A percentile compares a stretch with the other conserved stretches of the same genome.
phyloP scores from a whole-genome alignment of 2,888 invertebrate genomes.

The Pachydiplax longipennis region DNA sequence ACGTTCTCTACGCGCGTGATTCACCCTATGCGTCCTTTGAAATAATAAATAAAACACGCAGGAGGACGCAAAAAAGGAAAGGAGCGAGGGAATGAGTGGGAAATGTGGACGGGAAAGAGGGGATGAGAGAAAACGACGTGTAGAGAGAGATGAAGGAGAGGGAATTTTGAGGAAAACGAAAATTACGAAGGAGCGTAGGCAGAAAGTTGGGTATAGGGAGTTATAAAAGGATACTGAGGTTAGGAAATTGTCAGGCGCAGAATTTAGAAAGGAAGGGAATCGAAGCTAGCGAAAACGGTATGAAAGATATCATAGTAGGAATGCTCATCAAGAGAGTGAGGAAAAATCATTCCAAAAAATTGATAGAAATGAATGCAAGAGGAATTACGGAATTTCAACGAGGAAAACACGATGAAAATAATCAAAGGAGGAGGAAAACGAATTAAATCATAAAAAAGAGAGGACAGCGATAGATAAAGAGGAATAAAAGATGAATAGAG shows the following conservation, averaged over 20 bases:
- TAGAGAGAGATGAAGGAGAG: background rate
- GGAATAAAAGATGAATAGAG: background rate
- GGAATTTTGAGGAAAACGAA: background rate
- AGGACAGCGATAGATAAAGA: background rate
- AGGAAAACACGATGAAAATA: too few species aligned
- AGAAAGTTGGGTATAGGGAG: too few species aligned
- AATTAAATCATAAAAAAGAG: too few species aligned
- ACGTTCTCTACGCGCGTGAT: background rate
- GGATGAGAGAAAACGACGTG: background rate
- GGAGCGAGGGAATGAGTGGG: background rate
- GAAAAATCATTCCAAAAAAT: too few species aligned
- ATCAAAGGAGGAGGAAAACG: too few species aligned
- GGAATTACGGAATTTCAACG: too few species aligned
- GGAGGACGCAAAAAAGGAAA: background rate
- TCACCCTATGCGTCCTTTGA: background rate
- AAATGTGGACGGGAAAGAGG: background rate
- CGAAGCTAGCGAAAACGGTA: background rate
- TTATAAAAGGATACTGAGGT: too few species aligned
- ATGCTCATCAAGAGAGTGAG: background rate
- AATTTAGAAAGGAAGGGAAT: background rate
- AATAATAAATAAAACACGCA: background rate
- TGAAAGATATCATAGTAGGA: too few species aligned
- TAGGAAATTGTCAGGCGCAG: background rate
- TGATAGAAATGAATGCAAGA: too few species aligned
- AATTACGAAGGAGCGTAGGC: too few species aligned